Conservation (phyloP, 2,113 vertebrate genomes). For the Bungarus multicinctus region DNA sequence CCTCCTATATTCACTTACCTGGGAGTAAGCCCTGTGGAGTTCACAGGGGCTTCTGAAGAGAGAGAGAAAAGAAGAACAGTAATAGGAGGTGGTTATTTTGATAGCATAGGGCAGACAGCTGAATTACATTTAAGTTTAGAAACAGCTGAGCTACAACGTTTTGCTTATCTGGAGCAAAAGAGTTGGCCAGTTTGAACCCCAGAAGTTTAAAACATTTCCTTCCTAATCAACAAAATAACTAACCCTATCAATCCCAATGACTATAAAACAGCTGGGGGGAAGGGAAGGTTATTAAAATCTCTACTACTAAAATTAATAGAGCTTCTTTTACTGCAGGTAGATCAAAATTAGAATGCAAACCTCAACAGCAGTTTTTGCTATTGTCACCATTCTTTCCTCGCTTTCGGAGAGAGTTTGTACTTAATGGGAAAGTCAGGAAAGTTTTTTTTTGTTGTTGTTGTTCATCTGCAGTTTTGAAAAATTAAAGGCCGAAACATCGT, state of each 20-base stretch:
- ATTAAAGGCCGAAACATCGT: not conserved
- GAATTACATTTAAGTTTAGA: not conserved
- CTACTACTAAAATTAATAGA: slow-evolving; percentile 24
- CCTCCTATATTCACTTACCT: not conserved
- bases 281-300: slow-evolving; percentile 27
- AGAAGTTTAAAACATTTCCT: slow-evolving; percentile 18
- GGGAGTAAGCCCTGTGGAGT: not conserved
- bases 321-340: slow-evolving; percentile 16
- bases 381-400: not conserved
- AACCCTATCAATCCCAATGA: not conserved
- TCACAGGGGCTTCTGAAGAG: not conserved
- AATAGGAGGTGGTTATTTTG: not conserved
- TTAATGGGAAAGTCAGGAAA: not conserved
- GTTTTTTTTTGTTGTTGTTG: not conserved
- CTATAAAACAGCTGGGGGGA: slow-evolving; percentile 36
- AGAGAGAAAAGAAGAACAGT: not conserved
- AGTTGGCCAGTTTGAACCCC: not conserved
- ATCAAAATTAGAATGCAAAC: slow-evolving; percentile 23
- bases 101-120: not conserved
- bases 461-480: not conserved
- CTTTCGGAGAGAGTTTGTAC: not conserved
- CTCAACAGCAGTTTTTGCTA: slow-evolving; percentile 3
- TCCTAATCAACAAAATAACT: slow-evolving; percentile 22
- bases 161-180: not conserved
- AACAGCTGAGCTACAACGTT: slow-evolving; percentile 5